A percentile compares a stretch with the other conserved stretches of the same genome.
These are phyloP conservation scores for Rhombomys opimus DNA, from an alignment of 2,113 vertebrate genomes.

Conservation along the genomic window DNA sequence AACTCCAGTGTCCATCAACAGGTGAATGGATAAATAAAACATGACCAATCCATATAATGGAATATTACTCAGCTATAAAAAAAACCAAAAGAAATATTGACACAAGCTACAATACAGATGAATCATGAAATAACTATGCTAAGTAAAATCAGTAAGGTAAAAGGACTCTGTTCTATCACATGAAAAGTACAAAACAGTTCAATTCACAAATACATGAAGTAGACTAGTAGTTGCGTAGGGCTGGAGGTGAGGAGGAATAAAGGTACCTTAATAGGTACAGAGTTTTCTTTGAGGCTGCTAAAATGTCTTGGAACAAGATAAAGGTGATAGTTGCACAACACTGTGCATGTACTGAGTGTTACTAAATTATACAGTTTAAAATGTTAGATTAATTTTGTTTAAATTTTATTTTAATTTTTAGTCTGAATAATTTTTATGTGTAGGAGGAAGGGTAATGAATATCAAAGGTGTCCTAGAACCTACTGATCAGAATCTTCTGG, in stretches of 20 bases:
- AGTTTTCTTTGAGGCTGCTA: constrained; percentile 18
- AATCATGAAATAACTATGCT: background rate
- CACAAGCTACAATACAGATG: background rate
- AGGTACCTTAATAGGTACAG: constrained; percentile 46
- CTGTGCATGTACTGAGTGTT: background rate
- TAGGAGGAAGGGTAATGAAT: background rate
- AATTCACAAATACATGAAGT: background rate
- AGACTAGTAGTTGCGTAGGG: background rate
- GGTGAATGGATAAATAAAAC: background rate
- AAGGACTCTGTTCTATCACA: background rate
- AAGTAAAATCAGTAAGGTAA: background rate
- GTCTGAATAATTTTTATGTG: background rate
- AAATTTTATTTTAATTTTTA: background rate
- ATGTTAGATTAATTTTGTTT: background rate
- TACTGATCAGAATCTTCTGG: background rate
- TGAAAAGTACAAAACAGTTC: background rate
- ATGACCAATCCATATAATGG: background rate
- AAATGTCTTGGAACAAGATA: constrained; percentile 35
- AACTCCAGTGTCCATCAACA: background rate
- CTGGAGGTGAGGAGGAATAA: background rate
- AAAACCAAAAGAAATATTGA: background rate
- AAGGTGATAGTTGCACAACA: background rate
- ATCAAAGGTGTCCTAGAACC: background rate
- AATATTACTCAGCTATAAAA: background rate
- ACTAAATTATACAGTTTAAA: background rate